Percentiles rank a stretch among this genome's conserved stretches.
Conservation (phyloP, 2,888 invertebrate genomes). For the Strigamia transsilvanica region DNA sequence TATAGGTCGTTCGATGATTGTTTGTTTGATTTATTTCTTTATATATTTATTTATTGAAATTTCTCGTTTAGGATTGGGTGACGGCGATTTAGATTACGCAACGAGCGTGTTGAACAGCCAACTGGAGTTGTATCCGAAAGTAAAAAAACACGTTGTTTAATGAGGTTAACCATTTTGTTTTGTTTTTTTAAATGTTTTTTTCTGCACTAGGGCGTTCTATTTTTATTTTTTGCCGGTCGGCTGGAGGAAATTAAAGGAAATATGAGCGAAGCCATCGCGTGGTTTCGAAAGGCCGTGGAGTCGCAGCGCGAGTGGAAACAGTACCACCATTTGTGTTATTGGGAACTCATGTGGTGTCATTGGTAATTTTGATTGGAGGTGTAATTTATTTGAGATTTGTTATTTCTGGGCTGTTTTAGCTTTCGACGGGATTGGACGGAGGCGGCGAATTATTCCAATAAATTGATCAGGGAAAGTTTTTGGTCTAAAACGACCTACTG, state of each 20-base stretch:
- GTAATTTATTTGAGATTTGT: neutral
- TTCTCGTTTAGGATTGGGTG: conserved; percentile 67
- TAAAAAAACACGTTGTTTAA: conserved; percentile 59
- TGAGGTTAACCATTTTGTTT: neutral
- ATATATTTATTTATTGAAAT: neutral
- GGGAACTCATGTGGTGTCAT: conserved; percentile 93
- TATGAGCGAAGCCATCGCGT: conserved; percentile 74
- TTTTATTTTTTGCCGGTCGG: conserved; percentile 88
- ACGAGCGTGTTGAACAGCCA: conserved; percentile 73
- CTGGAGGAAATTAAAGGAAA: conserved; percentile 82
- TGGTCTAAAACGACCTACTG: conserved; percentile 94
- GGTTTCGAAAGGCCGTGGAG: conserved; percentile 82
- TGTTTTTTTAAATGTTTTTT: neutral
- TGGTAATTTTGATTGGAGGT: conserved; percentile 68
- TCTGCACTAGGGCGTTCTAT: conserved; percentile 79
- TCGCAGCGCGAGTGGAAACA: conserved; percentile 87
- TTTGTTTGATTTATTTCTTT: too few species aligned
- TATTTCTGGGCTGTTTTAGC: conserved; percentile 56
- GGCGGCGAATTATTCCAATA: conserved; percentile 76
- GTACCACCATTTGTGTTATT: conserved; percentile 91
- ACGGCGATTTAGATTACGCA: conserved; percentile 81
- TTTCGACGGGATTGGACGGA: conserved; percentile 77
- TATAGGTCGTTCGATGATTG: conserved; percentile 70
- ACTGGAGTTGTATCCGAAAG: conserved; percentile 73
- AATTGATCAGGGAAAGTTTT: conserved; percentile 78